Conservation (phyloP, 2,888 invertebrate genomes). For the Eupelmus urozonus region DNA sequence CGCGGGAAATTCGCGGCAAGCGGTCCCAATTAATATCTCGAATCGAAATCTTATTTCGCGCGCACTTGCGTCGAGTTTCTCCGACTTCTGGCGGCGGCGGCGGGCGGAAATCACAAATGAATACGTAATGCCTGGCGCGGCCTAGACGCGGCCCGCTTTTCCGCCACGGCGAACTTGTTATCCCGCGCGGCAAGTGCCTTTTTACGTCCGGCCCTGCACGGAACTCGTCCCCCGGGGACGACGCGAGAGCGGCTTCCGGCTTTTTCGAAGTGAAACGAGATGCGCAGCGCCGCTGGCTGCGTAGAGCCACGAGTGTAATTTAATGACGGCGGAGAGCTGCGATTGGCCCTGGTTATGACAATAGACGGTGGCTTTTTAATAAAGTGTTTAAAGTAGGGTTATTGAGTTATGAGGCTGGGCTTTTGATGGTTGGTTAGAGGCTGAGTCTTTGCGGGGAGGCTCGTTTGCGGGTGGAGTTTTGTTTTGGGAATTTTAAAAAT, state of each 20-base stretch:
- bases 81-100: too few relatives aligned
- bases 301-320: constrained; percentile 48
- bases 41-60: constrained; percentile 75
- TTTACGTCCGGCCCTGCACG: constrained; percentile 26
- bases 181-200: constrained; percentile 35
- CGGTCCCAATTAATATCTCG: constrained; percentile 73
- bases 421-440: too few relatives aligned
- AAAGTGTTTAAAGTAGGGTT: constrained; percentile 8
- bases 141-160: constrained; percentile 54
- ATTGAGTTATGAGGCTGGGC: too few relatives aligned
- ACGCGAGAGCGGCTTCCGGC: neutral
- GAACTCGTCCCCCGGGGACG: constrained; percentile 17
- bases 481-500: neutral
- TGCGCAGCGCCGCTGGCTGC: neutral
- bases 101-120: constrained; percentile 71
- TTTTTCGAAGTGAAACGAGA: constrained; percentile 46
- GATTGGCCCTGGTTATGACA: constrained; percentile 29
- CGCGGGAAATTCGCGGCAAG: constrained; percentile 72
- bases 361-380: constrained; percentile 38
- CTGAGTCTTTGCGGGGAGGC: neutral
- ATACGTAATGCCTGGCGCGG: constrained; percentile 69
- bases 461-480: neutral
- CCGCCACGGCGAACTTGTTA: constrained; percentile 53
- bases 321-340: constrained; percentile 21
- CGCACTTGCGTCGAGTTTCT: constrained; percentile 61